These are phyloP conservation scores for Cepphus grylle DNA, from an alignment of 2,113 vertebrate species.

Conservation along the genomic window DNA sequence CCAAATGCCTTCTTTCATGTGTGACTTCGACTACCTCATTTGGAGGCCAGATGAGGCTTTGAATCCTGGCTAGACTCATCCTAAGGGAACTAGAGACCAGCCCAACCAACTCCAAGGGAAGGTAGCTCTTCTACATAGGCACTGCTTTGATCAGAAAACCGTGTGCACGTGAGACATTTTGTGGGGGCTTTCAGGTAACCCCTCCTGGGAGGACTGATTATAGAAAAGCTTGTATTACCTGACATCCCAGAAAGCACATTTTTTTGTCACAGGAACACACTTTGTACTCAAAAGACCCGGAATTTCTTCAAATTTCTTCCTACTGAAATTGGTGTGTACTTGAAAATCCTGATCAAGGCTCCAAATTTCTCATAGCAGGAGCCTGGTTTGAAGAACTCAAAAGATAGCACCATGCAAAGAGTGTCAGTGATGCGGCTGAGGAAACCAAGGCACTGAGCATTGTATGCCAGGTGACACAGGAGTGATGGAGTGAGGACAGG, in stretches of 20 bases:
- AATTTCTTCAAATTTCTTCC: not conserved
- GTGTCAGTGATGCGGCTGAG: not conserved
- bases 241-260: not conserved
- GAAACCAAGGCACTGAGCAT: not conserved
- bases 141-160: fast-evolving
- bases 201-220: not conserved
- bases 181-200: not conserved
- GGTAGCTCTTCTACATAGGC: not conserved
- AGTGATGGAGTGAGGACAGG: not conserved
- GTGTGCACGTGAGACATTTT: fast-evolving
- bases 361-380: not conserved
- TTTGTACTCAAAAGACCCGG: not conserved
- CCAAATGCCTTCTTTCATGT: not conserved
- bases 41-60: not conserved
- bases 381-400: not conserved
- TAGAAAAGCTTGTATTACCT: not conserved
- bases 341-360: not conserved
- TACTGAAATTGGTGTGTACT: not conserved
- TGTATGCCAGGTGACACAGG: not conserved
- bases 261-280: not conserved
- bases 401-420: not conserved
- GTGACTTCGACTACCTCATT: not conserved
- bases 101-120: not conserved
- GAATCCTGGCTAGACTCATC: not conserved
- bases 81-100: not conserved